Conservation (phyloP, 2,888 invertebrate genomes). For the Cetonia aurata region DNA sequence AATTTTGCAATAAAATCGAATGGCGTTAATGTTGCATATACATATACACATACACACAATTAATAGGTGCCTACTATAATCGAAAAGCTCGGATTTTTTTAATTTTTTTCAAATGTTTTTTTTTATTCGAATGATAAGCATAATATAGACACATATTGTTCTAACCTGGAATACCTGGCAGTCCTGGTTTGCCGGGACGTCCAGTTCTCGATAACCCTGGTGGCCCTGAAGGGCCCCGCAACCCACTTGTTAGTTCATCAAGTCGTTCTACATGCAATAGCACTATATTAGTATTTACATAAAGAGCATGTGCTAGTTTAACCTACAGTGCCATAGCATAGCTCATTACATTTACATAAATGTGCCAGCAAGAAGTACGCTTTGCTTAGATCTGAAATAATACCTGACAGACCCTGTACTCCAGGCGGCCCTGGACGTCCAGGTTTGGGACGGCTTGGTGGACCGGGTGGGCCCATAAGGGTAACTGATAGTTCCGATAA, state of each 20-base stretch:
- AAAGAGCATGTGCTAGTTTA: slow-evolving; percentile 42
- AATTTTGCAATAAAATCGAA: too few species aligned
- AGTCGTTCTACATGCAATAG: slow-evolving; percentile 59
- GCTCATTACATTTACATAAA: slow-evolving; percentile 8
- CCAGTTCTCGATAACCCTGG: slow-evolving; percentile 70
- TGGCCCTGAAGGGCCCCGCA: slow-evolving; percentile 79
- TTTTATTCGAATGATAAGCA: neutral
- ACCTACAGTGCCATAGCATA: slow-evolving; percentile 27
- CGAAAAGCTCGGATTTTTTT: too few species aligned
- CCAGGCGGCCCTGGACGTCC: slow-evolving; percentile 81
- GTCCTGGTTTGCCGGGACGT: slow-evolving; percentile 69
- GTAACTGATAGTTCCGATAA: slow-evolving; percentile 77
- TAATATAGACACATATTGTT: slow-evolving; percentile 26
- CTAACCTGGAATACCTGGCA: slow-evolving; percentile 72
- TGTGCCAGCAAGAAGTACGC: slow-evolving; percentile 1
- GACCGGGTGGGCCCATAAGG: slow-evolving; percentile 76
- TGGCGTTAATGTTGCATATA: too few species aligned
- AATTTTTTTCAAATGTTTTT: too few species aligned
- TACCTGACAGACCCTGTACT: slow-evolving; percentile 77
- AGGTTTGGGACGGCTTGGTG: slow-evolving; percentile 74
- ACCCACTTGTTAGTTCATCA: slow-evolving; percentile 71
- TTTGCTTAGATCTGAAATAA: slow-evolving; percentile 17
- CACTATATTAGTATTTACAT: slow-evolving; percentile 40
- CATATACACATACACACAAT: too few species aligned
- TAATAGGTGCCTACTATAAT: too few species aligned